These are phyloP conservation scores for Mythimna albipuncta DNA, from an alignment of 2,888 invertebrate genomes.

Conservation along the genomic window DNA sequence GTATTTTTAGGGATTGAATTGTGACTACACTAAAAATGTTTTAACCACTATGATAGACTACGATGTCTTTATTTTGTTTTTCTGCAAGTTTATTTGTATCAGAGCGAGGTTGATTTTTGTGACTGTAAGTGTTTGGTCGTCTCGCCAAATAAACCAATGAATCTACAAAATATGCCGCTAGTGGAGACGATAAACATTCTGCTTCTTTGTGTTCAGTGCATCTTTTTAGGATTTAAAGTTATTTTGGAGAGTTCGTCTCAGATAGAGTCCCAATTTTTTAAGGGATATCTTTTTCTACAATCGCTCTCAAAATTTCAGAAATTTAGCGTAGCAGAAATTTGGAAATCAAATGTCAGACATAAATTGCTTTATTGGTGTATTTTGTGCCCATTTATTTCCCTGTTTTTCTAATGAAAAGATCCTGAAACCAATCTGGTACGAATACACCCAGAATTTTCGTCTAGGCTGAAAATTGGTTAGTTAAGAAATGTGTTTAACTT, in stretches of 20 bases:
- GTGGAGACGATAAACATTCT: not conserved
- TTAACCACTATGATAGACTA: not conserved
- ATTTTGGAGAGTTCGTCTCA: not conserved
- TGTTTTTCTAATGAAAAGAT: not conserved
- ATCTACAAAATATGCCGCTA: not conserved
- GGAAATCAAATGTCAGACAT: constrained; percentile 1
- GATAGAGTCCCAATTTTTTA: not conserved
- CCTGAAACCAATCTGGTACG: constrained; percentile 2
- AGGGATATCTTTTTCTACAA: not conserved
- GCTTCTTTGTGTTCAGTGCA: not conserved
- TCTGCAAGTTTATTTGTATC: not conserved
- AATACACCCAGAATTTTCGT: not conserved
- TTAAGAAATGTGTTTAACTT: constrained; percentile 4
- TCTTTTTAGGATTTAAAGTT: not conserved
- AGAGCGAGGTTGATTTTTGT: not conserved
- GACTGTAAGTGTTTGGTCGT: not conserved
- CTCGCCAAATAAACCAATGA: constrained; percentile 6
- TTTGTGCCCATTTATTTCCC: not conserved
- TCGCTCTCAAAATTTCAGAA: not conserved
- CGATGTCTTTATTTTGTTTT: not conserved
- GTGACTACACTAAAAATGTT: not conserved
- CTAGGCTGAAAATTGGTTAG: not conserved
- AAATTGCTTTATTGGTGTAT: constrained; percentile 11
- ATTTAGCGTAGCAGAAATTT: no score
- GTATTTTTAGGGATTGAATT: constrained; percentile 3